Percentiles rank a stretch among this genome's conserved stretches.
Conservation (phyloP, 2,113 vertebrate species). For the Oreocharis arfaki region DNA sequence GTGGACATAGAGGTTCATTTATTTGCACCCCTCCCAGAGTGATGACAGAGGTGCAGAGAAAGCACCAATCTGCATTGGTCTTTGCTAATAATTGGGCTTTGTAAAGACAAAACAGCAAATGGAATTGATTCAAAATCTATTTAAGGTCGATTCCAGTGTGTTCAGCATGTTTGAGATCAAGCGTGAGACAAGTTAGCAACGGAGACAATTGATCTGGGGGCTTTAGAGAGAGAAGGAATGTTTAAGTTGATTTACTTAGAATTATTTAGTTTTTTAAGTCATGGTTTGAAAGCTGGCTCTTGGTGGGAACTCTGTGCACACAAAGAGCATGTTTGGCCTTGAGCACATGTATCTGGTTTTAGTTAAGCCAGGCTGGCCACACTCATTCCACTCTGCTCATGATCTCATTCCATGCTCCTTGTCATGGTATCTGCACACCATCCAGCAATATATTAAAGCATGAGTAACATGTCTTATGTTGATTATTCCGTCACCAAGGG, state of each 20-base stretch:
- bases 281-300: neutral
- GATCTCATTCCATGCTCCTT: slow-evolving; percentile 41
- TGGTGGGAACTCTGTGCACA: neutral
- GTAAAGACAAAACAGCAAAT: neutral
- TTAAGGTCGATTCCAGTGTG: neutral
- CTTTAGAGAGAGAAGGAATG: neutral
- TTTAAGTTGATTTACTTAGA: neutral
- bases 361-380: slow-evolving; percentile 52
- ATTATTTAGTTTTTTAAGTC: neutral
- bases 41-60: neutral
- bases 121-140: neutral
- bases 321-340: slow-evolving; percentile 21
- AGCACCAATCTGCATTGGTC: neutral
- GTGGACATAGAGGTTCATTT: neutral
- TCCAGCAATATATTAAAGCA: slow-evolving; percentile 6
- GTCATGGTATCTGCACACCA: slow-evolving; percentile 37
- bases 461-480: slow-evolving; percentile 24
- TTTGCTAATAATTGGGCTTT: neutral
- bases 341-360: slow-evolving; percentile 10
- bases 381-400: slow-evolving; percentile 24
- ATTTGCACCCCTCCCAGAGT: neutral
- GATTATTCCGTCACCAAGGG: slow-evolving; percentile 30
- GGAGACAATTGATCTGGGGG: neutral
- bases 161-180: neutral
- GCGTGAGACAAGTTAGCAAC: neutral